A percentile compares a stretch with the other conserved stretches of the same genome.
Conservation (phyloP, 2,888 invertebrate species). For the Drosophila suboccidentalis region DNA sequence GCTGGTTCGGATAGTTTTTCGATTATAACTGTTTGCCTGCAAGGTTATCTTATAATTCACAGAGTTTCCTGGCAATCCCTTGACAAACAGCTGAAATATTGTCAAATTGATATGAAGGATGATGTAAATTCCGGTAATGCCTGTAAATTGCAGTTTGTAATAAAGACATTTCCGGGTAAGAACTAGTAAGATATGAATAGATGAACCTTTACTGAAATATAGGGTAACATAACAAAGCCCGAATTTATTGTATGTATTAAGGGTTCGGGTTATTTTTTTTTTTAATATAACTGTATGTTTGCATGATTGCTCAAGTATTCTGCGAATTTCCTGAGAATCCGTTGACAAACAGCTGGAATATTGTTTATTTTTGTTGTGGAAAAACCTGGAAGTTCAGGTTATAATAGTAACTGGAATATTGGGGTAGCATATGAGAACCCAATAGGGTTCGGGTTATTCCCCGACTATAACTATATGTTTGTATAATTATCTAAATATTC, state of each 20-base stretch:
- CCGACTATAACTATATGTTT: background rate
- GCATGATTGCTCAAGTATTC: background rate
- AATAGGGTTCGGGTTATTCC: background rate
- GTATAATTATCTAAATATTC: background rate
- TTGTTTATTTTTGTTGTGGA: background rate
- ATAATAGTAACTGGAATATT: background rate
- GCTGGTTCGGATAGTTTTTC: background rate
- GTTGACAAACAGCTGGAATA: background rate
- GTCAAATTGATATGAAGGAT: background rate
- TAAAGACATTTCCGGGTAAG: background rate
- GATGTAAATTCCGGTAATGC: background rate
- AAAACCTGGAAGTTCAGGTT: background rate
- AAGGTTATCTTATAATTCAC: slow-evolving; percentile 1
- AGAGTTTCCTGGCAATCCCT: slow-evolving; percentile 1
- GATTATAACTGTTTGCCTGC: slow-evolving; percentile 5
- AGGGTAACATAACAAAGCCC: background rate
- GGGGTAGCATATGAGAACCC: background rate
- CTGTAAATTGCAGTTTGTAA: background rate
- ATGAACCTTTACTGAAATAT: background rate
- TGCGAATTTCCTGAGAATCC: slow-evolving; percentile 1
- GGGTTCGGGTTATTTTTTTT: background rate
- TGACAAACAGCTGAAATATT: background rate
- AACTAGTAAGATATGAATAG: background rate
- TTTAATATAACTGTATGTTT: slow-evolving; percentile 2
- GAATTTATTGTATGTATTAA: background rate